Percentiles rank a stretch among this genome's conserved stretches.
These are phyloP conservation scores for Bradypodion pumilum DNA, from an alignment of 2,797 vertebrate genomes.

Conservation along the genomic window DNA sequence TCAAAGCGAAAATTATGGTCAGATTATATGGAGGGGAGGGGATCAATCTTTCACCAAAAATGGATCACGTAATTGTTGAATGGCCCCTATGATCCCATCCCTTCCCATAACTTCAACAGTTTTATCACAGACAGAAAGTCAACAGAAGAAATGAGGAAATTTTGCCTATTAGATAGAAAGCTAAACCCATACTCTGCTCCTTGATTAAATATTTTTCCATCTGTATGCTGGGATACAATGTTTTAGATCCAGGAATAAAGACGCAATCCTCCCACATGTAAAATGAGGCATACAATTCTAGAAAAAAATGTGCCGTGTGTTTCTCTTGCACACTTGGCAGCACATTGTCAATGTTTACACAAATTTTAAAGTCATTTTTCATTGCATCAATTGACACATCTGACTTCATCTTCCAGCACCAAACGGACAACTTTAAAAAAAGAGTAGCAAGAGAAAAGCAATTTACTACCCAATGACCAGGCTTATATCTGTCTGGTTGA, in stretches of 20 bases:
- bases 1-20: too few species aligned
- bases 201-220: neutral
- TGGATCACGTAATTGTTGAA: too few species aligned
- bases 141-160: neutral
- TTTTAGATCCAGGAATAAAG: neutral
- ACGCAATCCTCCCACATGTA: neutral
- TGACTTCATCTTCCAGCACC: neutral
- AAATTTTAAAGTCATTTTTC: neutral
- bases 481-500: slow-evolving; percentile 8
- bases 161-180: neutral
- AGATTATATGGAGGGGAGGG: too few species aligned
- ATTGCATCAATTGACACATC: neutral
- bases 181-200: neutral
- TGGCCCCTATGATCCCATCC: neutral
- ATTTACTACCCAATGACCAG: neutral
- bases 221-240: neutral
- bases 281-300: neutral
- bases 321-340: neutral
- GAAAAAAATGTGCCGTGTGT: neutral
- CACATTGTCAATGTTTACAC: neutral
- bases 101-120: neutral
- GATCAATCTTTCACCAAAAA: too few species aligned
- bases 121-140: neutral
- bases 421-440: neutral
- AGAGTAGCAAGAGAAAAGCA: too few species aligned